Evolutionary conservation across 2,888 invertebrate species (phyloP), one percentile per base, ranked within the genome.

Genomic region (Anthophora plumipes): DNA sequence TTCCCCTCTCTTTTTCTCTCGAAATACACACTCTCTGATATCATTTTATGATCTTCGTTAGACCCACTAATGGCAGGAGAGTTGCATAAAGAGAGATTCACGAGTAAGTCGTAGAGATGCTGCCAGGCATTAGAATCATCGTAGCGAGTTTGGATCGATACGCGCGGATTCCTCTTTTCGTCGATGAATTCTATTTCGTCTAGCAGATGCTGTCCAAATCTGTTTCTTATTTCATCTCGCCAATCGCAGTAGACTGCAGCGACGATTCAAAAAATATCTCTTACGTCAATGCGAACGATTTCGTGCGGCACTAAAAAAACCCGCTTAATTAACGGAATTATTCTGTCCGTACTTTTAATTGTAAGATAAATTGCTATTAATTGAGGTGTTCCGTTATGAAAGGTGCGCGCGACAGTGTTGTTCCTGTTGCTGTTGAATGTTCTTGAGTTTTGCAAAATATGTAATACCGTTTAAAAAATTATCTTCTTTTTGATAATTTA

Each of bases 11-110:
- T 31, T 4, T 31, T 31, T 31, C 31, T 31, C 31, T 31, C 31
- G n/a, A 31, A 31, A 4, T 4, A 31, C 4, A 31, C 4, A 31
- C 43, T 11, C 68, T 69, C 63, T 39, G 22, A 63, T 59, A 69
- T 46, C 17, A 17, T 66, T 71, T 66, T 11, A 70, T 79, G 66
- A 60, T 78, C 63, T 39, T 50, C 78, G 70, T 60, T 54, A 43
- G 20, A 54, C 25, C 41, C 54, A 79, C 79, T 79, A 78, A 79
- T 79, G 78, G 78, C 78, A 57, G 78, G 78, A 70, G 78, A 77
- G 78, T 79, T 77, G 78, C 11, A 11, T 77, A 71, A 61, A 71
- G 50, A 61, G 54, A 78, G 52, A 41, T 72, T 78, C 55, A 80
- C 71, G 60, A 71, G 79, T 80, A 78, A 78, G 79, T 66, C 66